Evolutionary conservation across 2,888 invertebrate species (phyloP), one percentile per base, ranked within the genome.

Genomic region (Thalpophila matura): DNA sequence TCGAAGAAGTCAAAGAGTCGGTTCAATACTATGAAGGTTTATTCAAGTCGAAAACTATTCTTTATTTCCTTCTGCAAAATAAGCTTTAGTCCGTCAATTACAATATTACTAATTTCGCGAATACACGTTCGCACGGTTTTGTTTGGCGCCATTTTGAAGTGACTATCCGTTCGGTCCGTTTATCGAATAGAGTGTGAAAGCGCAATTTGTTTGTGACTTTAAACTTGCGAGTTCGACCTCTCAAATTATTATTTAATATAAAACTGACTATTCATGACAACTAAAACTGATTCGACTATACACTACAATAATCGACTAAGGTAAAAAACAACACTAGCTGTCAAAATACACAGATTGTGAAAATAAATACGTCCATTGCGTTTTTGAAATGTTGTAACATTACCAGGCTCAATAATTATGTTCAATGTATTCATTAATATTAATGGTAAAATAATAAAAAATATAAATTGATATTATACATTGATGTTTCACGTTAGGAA

Each of bases 341-440:
- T 59, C 58, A 58, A 59, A 59, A 67, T 35, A 79, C 58, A 71
- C 64, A 69, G 74, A 75, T 80, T 81, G 79, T 81, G 81, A 79
- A 74, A 68, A 31, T 38, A 53, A 70, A 82, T 82, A 74, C 81
- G 81, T 81, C 81, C 82, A 82, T 60, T 66, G 46, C 62, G 55
- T 69, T 78, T 61, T 65, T 64, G 43, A 61, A 74, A 69, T 51
- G 51, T 66, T 79, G 47, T 40, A 40, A 57, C 64, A 53, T 67
- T 57, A 51, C 42, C 56, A 33, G 64, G 82, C 80, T 81, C 80
- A 81, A 81, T 57, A 60, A 47, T 66, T 76, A 62, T 58, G 46
- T 80, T 69, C 57, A 62, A 66, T 60, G 42, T 72, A 58, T 63
- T 65, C 38, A 54, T 47, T 61, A 64, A 55, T 63, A 38, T 55